Evolutionary conservation across 2,113 vertebrate species (phyloP), one percentile per base, ranked within the genome.

Genomic region (Scortum barcoo): DNA sequence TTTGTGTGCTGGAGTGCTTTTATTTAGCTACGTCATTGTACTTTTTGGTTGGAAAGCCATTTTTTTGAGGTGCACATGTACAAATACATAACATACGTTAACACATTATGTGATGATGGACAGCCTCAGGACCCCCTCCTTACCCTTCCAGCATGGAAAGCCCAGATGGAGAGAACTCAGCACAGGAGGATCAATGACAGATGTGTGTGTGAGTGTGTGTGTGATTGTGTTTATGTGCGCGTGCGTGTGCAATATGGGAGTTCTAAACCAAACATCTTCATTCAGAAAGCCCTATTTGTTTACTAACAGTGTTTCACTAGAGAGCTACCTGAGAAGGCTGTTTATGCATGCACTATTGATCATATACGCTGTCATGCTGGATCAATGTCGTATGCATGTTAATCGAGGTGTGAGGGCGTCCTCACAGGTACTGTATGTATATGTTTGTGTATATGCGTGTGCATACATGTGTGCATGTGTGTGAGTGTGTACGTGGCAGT

Each of bases 261-360:
- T 57, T 83, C 16, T 75, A 74, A 86, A 84, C 30, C 74, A 83
- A 91, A 91, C 92, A 86, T 94, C 92, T 95, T 93, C 92, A 94
- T 95, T 93, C 91, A 93, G 66, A 81, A 83, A 66, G 26, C 3
- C 26, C 46, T 62, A 56, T 83, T 87, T 89, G 75, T 91, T 91
- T 77, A 85, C 83, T 65, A 75, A 85, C 75, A 56, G 50, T 0
- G 56, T 78, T 83, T 83, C 83, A 84, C 62, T 33, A 51, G 83
- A 70, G 70, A 84, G 62, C 58, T 60, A 76, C 72, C 74, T 65
- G 78, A 84, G 87, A 78, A 85, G 77, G 14, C 76, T 53, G 69
- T 88, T 92, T 89, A 91, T 91, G 82, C 78, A 91, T 82, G 78
- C 83, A 58, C 91, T 91, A 92, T 93, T 76, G 86, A 93, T 94